A percentile compares a stretch with the other conserved stretches of the same genome.
These are phyloP conservation scores for Lithosia quadra DNA, from an alignment of 2,888 invertebrate species.

Conservation along the genomic window DNA sequence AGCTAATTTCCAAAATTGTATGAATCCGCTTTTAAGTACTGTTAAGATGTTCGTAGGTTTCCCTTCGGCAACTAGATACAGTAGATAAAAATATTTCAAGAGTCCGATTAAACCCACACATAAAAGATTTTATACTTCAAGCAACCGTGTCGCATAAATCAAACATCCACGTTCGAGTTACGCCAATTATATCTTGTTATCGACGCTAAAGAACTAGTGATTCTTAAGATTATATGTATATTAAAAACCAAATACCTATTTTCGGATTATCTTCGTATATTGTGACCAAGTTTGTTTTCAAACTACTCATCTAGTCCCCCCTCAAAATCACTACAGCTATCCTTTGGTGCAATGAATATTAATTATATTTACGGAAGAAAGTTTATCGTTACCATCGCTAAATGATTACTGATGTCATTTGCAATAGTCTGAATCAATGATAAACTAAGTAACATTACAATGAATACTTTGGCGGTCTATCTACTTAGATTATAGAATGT, in stretches of 20 bases:
- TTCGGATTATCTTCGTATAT: constrained; percentile 32
- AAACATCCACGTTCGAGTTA: constrained; percentile 1
- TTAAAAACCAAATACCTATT: constrained; percentile 39
- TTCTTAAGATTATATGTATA: constrained; percentile 3
- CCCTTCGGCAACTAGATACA: no score
- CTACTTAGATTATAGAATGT: constrained; percentile 77
- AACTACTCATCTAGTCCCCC: constrained; percentile 55
- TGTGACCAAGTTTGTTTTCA: constrained; percentile 38
- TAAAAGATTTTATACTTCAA: background rate
- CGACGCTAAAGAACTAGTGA: background rate
- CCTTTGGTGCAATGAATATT: constrained; percentile 54
- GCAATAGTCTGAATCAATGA: constrained; percentile 52
- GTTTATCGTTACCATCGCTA: constrained; percentile 37
- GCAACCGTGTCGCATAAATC: background rate
- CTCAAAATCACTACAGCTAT: constrained; percentile 41
- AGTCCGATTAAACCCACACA: no score
- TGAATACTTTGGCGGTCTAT: constrained; percentile 81
- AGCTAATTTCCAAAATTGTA: background rate
- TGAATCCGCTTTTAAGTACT: background rate
- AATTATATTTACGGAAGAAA: constrained; percentile 34
- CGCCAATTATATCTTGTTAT: constrained; percentile 7
- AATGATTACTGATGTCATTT: constrained; percentile 37
- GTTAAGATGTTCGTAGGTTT: background rate
- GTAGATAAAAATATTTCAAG: no score
- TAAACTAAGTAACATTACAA: constrained; percentile 55